These are phyloP conservation scores for Probosciger aterrimus DNA, from an alignment of 2,113 vertebrate species.

Conservation along the genomic window DNA sequence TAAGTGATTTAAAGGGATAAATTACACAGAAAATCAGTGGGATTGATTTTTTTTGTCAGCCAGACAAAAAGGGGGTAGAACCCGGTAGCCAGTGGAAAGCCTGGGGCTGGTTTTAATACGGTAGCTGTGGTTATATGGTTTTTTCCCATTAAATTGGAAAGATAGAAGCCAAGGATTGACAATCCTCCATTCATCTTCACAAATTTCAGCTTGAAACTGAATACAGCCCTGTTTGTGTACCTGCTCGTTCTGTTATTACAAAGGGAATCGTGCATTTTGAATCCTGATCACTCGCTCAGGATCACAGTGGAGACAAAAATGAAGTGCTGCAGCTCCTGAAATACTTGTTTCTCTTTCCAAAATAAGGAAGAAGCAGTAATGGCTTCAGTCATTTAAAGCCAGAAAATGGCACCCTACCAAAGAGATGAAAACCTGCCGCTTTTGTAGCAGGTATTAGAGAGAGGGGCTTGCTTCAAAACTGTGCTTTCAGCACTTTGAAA, in stretches of 20 bases:
- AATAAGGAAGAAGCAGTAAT: neutral
- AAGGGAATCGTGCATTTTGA: neutral
- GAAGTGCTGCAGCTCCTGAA: neutral
- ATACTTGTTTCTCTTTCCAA: neutral
- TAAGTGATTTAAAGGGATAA: constrained; percentile 47
- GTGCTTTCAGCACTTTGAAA: neutral
- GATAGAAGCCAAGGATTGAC: neutral
- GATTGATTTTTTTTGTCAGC: neutral
- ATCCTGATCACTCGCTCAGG: neutral
- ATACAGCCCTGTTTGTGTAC: neutral
- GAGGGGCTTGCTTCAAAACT: neutral
- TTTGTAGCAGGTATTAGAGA: neutral
- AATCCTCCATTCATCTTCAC: neutral
- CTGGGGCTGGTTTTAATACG: neutral
- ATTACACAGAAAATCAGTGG: neutral
- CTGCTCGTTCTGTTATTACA: neutral
- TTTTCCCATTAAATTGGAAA: neutral
- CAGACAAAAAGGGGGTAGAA: neutral
- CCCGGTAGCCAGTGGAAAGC: neutral
- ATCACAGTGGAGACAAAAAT: neutral
- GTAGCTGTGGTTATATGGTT: neutral
- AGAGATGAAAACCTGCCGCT: neutral
- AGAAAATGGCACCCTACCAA: neutral
- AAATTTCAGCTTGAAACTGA: neutral
- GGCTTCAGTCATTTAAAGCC: neutral